These are phyloP conservation scores for Nowickia ferox DNA, from an alignment of 2,888 invertebrate species.

Conservation along the genomic window DNA sequence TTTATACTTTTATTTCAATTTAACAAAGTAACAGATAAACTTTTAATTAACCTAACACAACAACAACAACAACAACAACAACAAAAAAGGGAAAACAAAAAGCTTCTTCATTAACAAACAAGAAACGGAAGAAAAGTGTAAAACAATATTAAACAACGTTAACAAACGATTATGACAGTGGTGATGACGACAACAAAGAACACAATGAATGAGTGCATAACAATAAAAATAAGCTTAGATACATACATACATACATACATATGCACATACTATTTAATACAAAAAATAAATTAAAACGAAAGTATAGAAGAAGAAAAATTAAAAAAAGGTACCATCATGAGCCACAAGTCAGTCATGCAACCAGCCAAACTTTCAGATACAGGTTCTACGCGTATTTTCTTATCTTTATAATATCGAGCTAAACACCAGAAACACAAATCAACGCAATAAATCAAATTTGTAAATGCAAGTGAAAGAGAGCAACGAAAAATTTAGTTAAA, in stretches of 20 bases:
- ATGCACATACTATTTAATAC: slow-evolving; percentile 8
- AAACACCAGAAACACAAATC: background rate
- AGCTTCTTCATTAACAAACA: slow-evolving; percentile 21
- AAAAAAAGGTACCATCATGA: slow-evolving; percentile 18
- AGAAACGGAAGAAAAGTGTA: slow-evolving; percentile 34
- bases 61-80: background rate
- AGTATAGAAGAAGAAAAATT: background rate
- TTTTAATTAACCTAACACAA: slow-evolving; percentile 20
- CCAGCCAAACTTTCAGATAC: slow-evolving; percentile 22
- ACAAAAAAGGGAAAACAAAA: background rate
- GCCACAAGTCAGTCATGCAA: slow-evolving; percentile 9
- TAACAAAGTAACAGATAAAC: slow-evolving; percentile 41
- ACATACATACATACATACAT: no score
- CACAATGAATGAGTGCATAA: slow-evolving; percentile 15
- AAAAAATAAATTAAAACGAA: background rate
- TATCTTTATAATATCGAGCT: background rate
- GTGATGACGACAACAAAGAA: slow-evolving; percentile 18
- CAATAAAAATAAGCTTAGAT: background rate
- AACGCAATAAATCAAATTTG: slow-evolving; percentile 6
- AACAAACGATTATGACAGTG: slow-evolving; percentile 36
- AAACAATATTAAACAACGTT: slow-evolving; percentile 30
- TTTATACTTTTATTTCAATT: background rate
- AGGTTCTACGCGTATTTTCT: slow-evolving; percentile 14
- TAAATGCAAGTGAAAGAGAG: slow-evolving; percentile 26
- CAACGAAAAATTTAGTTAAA: slow-evolving; percentile 14